Percentiles rank a stretch among this genome's conserved stretches.
Conservation (phyloP, 2,113 vertebrate species). For the Phoxinus phoxinus region DNA sequence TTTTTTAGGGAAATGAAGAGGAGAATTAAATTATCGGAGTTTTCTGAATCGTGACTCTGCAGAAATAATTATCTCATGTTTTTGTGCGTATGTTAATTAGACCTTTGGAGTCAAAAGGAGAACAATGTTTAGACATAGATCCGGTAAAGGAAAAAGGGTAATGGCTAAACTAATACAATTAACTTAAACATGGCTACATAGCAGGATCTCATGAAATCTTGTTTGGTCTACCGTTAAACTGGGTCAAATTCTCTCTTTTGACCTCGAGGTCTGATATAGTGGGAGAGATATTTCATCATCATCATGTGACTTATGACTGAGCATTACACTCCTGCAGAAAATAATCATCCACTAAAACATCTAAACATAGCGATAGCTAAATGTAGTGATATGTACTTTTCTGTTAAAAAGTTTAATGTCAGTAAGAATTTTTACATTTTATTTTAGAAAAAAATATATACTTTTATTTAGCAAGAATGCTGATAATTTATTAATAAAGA, state of each 20-base stretch:
- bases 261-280: too few relatives aligned
- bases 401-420: too few relatives aligned
- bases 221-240: neutral
- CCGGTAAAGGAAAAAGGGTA: constrained; percentile 25
- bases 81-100: constrained; percentile 65
- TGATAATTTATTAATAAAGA: too few relatives aligned
- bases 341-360: too few relatives aligned
- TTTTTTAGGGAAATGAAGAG: constrained; percentile 26
- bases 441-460: too few relatives aligned
- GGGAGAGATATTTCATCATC: too few relatives aligned
- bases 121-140: constrained; percentile 36
- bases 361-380: too few relatives aligned
- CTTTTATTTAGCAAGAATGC: too few relatives aligned
- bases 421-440: too few relatives aligned
- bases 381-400: too few relatives aligned
- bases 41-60: constrained; percentile 44
- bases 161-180: neutral
- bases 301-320: too few relatives aligned
- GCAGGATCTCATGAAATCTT: neutral
- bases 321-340: too few relatives aligned
- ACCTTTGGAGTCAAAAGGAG: constrained; percentile 57
- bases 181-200: neutral
- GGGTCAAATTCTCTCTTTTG: neutral
- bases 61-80: constrained; percentile 63
- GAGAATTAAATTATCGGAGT: constrained; percentile 56